Percentiles rank a stretch among this genome's conserved stretches.
phyloP scores from a whole-genome alignment of 1,140 invertebrate species.

The honey bee (Apis mellifera) region DNA sequence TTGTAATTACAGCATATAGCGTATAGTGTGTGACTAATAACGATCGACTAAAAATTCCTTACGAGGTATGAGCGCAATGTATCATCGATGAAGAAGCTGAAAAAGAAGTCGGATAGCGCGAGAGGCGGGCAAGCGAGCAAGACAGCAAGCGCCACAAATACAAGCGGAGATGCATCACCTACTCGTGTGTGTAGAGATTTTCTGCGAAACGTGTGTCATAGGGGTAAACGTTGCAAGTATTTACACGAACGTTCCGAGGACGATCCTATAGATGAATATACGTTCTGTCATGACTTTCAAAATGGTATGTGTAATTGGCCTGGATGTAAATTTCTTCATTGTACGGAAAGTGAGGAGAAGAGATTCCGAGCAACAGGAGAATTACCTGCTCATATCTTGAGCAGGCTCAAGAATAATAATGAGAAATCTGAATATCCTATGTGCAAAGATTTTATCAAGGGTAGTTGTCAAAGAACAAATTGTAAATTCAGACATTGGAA shows the following conservation, averaged over 20 bases:
- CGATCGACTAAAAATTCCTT: constrained; percentile 31
- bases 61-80: constrained; percentile 52
- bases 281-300: constrained; percentile 94
- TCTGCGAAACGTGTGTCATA: constrained; percentile 86
- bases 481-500: constrained; percentile 77
- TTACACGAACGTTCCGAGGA: constrained; percentile 83
- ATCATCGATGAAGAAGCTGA: constrained; percentile 69
- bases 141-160: constrained; percentile 69
- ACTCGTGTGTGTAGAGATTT: constrained; percentile 84
- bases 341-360: constrained; percentile 89
- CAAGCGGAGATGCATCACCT: constrained; percentile 65
- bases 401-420: constrained; percentile 77
- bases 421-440: constrained; percentile 83
- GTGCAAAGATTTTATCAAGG: constrained; percentile 90
- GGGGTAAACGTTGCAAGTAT: constrained; percentile 90
- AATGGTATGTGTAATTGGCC: constrained; percentile 86
- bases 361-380: constrained; percentile 87
- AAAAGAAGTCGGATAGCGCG: constrained; percentile 60
- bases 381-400: constrained; percentile 84
- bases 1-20: constrained; percentile 34
- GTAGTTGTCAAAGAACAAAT: constrained; percentile 84
- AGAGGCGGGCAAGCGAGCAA: constrained; percentile 19
- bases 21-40: constrained; percentile 1
- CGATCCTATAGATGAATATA: constrained; percentile 79
- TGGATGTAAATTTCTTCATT: constrained; percentile 89